These are phyloP conservation scores for Spilogale gracilis DNA, from an alignment of 2,113 vertebrate genomes.

Conservation along the genomic window DNA sequence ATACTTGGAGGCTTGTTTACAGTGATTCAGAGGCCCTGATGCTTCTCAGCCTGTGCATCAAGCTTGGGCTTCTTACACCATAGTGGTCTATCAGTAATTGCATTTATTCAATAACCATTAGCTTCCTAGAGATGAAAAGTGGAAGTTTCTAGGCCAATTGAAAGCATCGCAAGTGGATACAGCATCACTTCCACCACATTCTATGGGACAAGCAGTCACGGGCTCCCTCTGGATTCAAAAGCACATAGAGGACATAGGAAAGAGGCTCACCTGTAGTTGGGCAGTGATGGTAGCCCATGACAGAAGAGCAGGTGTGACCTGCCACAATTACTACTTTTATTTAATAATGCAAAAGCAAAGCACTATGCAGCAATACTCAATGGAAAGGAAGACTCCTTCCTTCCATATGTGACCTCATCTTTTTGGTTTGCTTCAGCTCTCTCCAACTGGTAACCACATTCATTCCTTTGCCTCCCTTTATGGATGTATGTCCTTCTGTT, in stretches of 20 bases:
- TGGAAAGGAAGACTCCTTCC: neutral
- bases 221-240: neutral
- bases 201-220: neutral
- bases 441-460: neutral
- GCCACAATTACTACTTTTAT: neutral
- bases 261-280: neutral
- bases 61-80: neutral
- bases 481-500: neutral
- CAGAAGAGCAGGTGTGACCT: neutral
- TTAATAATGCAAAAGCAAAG: neutral
- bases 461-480: neutral
- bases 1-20: neutral
- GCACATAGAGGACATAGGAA: neutral
- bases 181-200: neutral
- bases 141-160: neutral
- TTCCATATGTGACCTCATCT: no score
- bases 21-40: neutral
- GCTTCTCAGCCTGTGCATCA: neutral
- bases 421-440: neutral
- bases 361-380: neutral
- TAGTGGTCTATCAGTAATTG: fast-evolving
- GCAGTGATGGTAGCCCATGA: neutral
- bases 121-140: neutral
- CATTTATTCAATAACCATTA: neutral
- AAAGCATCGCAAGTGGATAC: neutral